Base-by-base conservation (phyloP, 2,797 vertebrate species). In the Coccyzus lansbergi region DNA sequence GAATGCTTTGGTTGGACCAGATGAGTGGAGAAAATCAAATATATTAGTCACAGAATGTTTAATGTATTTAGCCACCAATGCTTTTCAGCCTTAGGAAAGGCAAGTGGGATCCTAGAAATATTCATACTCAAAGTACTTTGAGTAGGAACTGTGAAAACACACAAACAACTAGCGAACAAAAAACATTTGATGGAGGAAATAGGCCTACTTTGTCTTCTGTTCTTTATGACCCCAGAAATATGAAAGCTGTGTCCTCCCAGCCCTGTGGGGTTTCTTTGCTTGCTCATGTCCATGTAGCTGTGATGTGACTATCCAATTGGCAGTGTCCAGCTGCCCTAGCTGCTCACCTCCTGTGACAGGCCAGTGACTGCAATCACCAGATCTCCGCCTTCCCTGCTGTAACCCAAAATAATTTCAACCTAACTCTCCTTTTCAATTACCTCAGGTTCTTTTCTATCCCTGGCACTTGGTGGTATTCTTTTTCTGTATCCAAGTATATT, bases 361-460 rank as follows among this genome's bases (percentile, higher is more conserved):
- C 38, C 79, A 86, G 62, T 75, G 85, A 91, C 6, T 93, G 79
- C 86, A 94, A 68, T 92, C 76, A 91, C 65, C 86, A 91, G 40
- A 88, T 93, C 56, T 95, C 59, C 77, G 80, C 75, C 86, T 93
- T 86, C 78, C 69, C 55, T 88, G 70, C 83, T 88, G 77, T 67
- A 94, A 71, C 88, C 78, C 78, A 84, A 88, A 94, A 90, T 93
- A 93, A 82, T 92, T 84, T 64, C 75, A 90, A 15, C 52, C 28
- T 75, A 86, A 7, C 67, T 85, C 92, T 95, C 44, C 88, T 90
- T 96, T 96, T 94, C 93, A 96, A 94, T 96, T 96, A 96, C 93
- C 90, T 84, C 83, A 53, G 68, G 36, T 83, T 92, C 64, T 22
- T 93, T 94, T 77, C 88, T 96, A 8, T 79, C 81, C 60, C 75